A percentile compares a stretch with the other conserved stretches of the same genome.
Conservation (phyloP, 2,797 vertebrate species). For the Botia almorhae region DNA sequence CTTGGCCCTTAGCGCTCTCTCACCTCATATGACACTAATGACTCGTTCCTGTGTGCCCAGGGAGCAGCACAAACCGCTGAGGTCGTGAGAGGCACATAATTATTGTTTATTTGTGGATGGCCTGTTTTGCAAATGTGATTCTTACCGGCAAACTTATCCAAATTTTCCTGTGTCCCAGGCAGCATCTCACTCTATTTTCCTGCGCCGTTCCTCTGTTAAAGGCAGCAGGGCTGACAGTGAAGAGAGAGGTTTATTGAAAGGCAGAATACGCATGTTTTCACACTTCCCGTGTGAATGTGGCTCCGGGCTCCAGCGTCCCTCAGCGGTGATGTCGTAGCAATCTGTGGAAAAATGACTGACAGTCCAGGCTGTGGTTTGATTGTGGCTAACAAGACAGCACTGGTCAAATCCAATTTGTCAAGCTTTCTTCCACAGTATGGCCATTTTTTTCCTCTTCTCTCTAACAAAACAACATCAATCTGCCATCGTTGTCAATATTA, state of each 20-base stretch:
- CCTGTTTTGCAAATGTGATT: conserved; percentile 34
- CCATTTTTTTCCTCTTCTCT: conserved; percentile 19
- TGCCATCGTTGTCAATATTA: conserved; percentile 49
- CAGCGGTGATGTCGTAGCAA: conserved; percentile 13
- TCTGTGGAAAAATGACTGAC: conserved; percentile 25
- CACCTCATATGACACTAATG: conserved; percentile 56
- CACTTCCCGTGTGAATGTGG: conserved; percentile 16
- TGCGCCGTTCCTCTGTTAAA: neutral
- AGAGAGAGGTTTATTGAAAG: conserved; percentile 14
- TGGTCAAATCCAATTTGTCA: conserved; percentile 51
- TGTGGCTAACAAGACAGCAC: conserved; percentile 50
- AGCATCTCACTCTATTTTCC: conserved; percentile 3
- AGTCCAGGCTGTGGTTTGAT: conserved; percentile 21
- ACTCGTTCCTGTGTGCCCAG: conserved; percentile 37
- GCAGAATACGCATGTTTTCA: conserved; percentile 8
- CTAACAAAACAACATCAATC: conserved; percentile 61
- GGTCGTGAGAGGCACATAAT: conserved; percentile 37
- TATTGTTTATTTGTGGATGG: conserved; percentile 39
- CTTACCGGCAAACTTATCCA: neutral
- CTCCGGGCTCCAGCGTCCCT: neutral
- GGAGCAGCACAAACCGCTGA: conserved; percentile 14
- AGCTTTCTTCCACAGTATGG: neutral
- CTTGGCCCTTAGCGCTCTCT: conserved; percentile 33
- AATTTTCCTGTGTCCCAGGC: neutral
- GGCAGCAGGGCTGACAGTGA: conserved; percentile 6